phyloP scores from a whole-genome alignment of 2,113 vertebrate genomes.

The Neofelis nebulosa region DNA sequence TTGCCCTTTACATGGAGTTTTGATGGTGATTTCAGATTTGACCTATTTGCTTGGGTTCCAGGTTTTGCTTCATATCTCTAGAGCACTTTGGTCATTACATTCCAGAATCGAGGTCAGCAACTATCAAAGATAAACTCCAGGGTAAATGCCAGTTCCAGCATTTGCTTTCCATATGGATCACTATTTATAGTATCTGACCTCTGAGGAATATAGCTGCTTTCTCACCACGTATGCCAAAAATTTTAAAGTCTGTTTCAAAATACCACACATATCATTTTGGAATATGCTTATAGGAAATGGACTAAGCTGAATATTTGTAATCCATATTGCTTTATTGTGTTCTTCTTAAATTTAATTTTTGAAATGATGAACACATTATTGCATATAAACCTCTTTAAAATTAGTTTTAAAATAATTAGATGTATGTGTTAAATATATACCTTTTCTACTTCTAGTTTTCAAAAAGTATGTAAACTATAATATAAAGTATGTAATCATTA shows the following conservation, averaged over 20 bases:
- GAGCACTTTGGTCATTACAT: conserved; percentile 40
- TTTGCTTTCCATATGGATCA: conserved; percentile 37
- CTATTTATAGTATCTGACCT: conserved; percentile 25
- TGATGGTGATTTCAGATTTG: conserved; percentile 40
- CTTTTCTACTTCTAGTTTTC: not conserved
- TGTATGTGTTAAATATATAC: not conserved
- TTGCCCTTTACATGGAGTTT: not conserved
- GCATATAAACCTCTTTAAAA: not conserved
- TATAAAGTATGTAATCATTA: no score
- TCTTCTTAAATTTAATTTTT: not conserved
- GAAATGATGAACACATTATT: not conserved
- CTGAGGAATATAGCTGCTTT: conserved; percentile 27
- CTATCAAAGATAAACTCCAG: conserved; percentile 34
- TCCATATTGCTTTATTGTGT: not conserved
- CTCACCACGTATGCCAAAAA: not conserved
- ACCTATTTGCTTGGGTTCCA: conserved; percentile 14
- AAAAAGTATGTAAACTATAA: not conserved
- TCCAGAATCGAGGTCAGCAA: conserved; percentile 41
- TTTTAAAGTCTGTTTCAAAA: not conserved
- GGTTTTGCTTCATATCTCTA: conserved; percentile 1
- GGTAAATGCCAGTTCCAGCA: conserved; percentile 30
- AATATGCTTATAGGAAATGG: not conserved
- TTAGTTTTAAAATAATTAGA: conserved; percentile 14
- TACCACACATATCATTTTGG: not conserved
- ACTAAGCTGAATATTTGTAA: not conserved